Evolutionary conservation across 2,888 invertebrate genomes (phyloP), one percentile per base, ranked within the genome.

Genomic region (Athalia circularis): DNA sequence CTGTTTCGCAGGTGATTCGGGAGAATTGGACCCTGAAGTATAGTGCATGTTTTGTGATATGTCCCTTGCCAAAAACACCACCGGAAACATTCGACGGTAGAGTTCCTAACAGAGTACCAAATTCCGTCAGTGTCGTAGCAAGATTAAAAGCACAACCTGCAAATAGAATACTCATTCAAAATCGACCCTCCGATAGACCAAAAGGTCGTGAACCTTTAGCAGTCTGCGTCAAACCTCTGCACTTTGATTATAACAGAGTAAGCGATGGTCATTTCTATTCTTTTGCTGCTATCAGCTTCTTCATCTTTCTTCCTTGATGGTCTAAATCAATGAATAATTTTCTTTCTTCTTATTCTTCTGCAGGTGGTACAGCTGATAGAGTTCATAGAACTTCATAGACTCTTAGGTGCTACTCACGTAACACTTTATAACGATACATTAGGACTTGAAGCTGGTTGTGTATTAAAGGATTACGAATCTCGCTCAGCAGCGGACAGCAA

Each of bases 1-100:
- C 54, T 78, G 9, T 47, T 80, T 81, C 54, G 54, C 85, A 94
- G 95, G 94, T 96, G 3, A 97, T 98, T 79, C 93, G 97, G 43
- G 98, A 98, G 89, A 97, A 98, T 89, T 98, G 98, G 98, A 97
- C 96, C 89, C 91, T 98, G 47, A 96, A 96, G 88, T 98, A 96
- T 91, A 97, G 96, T 88, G 98, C 98, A 7, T 95, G 96, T 85
- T 98, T 97, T 89, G 94, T 98, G 47, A 91, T 97, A 81, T 98
- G 97, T 85, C 94, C 96, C 7, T 91, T 97, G 79, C 93, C 94
- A 52, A 91, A 92, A 67, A 93, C 93, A 77, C 89, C 93, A 77
- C 92, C 92, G 4, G 91, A 92, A 57, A 94, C 94, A 0, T 89
- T 91, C 72, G 92, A 92, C 45, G 94, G 94, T 50, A 94, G 94